phyloP scores from a whole-genome alignment of 2,888 invertebrate species.

The Galerucella calmariensis region DNA sequence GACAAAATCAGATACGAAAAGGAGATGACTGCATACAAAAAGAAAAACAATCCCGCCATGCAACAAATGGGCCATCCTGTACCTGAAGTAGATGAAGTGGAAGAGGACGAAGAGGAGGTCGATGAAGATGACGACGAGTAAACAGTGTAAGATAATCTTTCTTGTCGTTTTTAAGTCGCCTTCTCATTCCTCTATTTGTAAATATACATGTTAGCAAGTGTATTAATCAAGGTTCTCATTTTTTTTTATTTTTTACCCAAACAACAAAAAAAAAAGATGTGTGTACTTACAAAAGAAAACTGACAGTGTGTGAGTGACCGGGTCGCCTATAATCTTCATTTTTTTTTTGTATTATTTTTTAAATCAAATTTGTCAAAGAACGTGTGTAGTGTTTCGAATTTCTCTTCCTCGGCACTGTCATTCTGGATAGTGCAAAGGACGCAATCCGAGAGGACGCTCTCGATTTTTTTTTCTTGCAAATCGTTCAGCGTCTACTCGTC shows the following conservation, averaged over 20 bases:
- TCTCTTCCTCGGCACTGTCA: conserved; percentile 37
- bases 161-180: conserved; percentile 51
- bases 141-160: conserved; percentile 51
- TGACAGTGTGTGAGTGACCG: conserved; percentile 52
- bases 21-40: conserved; percentile 91
- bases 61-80: conserved; percentile 69
- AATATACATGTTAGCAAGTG: conserved; percentile 59
- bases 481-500: conserved; percentile 18
- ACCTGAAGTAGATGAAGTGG: conserved; percentile 74
- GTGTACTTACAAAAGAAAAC: conserved; percentile 61
- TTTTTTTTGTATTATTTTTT: conserved; percentile 38
- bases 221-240: conserved; percentile 50
- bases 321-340: conserved; percentile 39
- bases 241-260: conserved; percentile 47
- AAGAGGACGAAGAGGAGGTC: conserved; percentile 67
- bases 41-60: conserved; percentile 69
- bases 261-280: conserved; percentile 43
- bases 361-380: conserved; percentile 30
- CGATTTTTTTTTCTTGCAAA: background rate
- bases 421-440: conserved; percentile 35
- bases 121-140: conserved; percentile 66
- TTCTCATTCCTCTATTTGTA: conserved; percentile 64
- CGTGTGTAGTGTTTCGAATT: conserved; percentile 37
- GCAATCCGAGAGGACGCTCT: conserved; percentile 1
- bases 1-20: conserved; percentile 96